phyloP scores from a whole-genome alignment of 2,113 vertebrate species.

The Murina feae region DNA sequence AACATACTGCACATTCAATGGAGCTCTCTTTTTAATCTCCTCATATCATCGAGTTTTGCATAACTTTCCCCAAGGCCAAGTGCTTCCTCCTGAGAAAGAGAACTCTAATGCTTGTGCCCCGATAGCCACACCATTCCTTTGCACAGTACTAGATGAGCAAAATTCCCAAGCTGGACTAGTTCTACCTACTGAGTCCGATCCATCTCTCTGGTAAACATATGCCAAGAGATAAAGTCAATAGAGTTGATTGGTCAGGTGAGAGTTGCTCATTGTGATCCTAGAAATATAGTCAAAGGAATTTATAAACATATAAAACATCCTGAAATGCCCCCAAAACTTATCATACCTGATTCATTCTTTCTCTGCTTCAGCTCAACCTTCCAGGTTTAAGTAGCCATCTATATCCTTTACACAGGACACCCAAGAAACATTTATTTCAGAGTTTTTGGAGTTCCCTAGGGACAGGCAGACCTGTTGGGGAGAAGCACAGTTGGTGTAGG shows the following conservation, averaged over 20 bases:
- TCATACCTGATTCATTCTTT: neutral
- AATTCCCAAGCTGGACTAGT: neutral
- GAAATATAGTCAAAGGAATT: conserved; percentile 10
- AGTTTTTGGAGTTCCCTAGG: conserved; percentile 22
- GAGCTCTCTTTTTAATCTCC: neutral
- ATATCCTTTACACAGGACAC: neutral
- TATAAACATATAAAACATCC: neutral
- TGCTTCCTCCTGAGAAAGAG: neutral
- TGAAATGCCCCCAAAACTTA: neutral
- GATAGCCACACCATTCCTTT: neutral
- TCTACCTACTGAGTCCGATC: neutral
- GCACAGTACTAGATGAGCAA: neutral
- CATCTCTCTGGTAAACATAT: neutral
- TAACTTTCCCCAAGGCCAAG: neutral
- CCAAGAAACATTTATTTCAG: neutral
- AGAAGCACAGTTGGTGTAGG: neutral
- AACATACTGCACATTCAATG: neutral
- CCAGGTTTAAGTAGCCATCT: neutral
- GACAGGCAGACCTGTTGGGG: conserved; percentile 36
- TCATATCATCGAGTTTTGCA: neutral
- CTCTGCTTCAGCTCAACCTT: neutral
- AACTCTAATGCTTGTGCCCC: neutral
- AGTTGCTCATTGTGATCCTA: neutral
- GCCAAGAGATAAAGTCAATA: neutral
- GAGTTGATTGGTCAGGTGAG: neutral